Evolutionary conservation across 2,888 invertebrate genomes (phyloP).

Genomic region (Galerucella calmariensis): DNA sequence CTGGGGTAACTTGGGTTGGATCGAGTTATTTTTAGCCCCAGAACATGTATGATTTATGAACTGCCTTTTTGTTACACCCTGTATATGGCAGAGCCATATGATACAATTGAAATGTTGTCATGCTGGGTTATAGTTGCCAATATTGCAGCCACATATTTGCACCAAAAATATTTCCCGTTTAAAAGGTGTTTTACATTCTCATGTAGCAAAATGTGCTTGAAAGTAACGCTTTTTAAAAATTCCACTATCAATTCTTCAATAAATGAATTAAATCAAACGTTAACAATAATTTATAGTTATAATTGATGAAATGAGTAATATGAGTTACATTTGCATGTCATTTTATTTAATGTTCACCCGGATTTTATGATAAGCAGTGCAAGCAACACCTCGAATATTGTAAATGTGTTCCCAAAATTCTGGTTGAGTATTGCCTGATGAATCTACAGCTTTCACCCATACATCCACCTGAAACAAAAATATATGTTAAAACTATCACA

Average conservation of each 20-base stretch:
- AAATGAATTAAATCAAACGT: neutral
- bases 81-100: too few relatives aligned
- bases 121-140: too few relatives aligned
- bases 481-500: neutral
- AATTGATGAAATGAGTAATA: neutral
- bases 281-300: neutral
- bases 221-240: too few relatives aligned
- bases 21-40: too few relatives aligned
- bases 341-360: conserved; percentile 34
- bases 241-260: neutral
- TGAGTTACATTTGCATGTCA: neutral
- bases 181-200: too few relatives aligned
- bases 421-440: conserved; percentile 93
- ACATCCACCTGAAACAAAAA: conserved; percentile 73
- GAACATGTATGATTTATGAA: too few relatives aligned
- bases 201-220: too few relatives aligned
- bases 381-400: conserved; percentile 95
- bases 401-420: conserved; percentile 92
- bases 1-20: too few relatives aligned
- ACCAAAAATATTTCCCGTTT: too few relatives aligned
- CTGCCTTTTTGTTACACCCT: too few relatives aligned
- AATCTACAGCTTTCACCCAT: conserved; percentile 91
- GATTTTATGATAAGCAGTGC: conserved; percentile 93
- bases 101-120: too few relatives aligned
- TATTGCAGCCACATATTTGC: too few relatives aligned